Base-by-base conservation (phyloP, 2,888 invertebrate genomes). In the Lochmaea crataegi region DNA sequence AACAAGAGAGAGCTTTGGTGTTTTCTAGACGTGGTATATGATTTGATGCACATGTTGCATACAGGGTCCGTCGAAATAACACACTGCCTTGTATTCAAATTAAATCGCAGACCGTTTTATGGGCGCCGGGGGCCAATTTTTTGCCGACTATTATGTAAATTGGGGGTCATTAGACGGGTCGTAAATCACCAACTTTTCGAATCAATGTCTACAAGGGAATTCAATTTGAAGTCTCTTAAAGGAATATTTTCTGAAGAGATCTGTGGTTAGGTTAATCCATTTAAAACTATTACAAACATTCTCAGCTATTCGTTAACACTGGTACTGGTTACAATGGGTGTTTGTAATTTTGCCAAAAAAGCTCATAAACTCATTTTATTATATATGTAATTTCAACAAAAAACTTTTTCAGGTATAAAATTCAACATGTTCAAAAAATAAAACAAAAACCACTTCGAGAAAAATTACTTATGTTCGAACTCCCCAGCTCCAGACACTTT, bases 11-110 rank as follows among this genome's bases (percentile, higher is more conserved):
- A 81, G 83, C 81, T 80, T 80, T 75, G 81, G 79, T 80, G 82
- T 82, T 79, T 80, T 79, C 76, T 78, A 79, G 78, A 76, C 81
- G 82, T 81, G 82, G 78, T 82, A 80, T 83, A 83, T 83, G 83
- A 83, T 83, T 83, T 82, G 83, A 82, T 82, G 83, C 83, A 83
- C 82, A 83, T 83, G 83, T 83, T 83, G 81, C 80, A 65, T 58
- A 71, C 64, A 68, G 63, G 58, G 79, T 75, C 75, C 73, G 75
- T 74, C 75, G 75, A 68, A 67, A 75, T 77, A 74, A 79, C 80
- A 81, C 81, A 83, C 81, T 80, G 79, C 81, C 80, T 82, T 82
- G 80, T 81, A 82, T 82, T 83, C 83, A 83, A 81, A 83, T 82
- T 78, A 82, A 82, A 82, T 82, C 81, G 80, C 79, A 79, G 77